These are phyloP conservation scores for Amblyjoppa fuscipennis DNA, from an alignment of 2,888 invertebrate species.

Conservation along the genomic window DNA sequence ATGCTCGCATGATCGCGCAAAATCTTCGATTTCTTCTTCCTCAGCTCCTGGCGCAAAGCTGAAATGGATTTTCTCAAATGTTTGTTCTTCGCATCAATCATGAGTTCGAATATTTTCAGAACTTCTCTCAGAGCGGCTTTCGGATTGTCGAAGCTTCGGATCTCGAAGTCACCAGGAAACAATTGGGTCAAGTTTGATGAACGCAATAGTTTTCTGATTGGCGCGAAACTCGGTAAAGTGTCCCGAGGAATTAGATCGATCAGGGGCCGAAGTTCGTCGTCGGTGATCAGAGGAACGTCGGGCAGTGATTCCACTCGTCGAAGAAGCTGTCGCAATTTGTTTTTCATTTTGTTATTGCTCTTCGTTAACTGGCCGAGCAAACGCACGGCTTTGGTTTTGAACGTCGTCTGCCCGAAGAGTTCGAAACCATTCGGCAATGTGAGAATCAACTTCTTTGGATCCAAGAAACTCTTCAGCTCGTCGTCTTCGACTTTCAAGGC, in stretches of 20 bases:
- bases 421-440: not conserved
- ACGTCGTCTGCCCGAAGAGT: not conserved
- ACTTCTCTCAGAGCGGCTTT: constrained; percentile 37
- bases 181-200: constrained; percentile 15
- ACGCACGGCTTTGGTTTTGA: not conserved
- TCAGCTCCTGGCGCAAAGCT: not conserved
- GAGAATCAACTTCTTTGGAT: not conserved
- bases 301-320: constrained; percentile 27
- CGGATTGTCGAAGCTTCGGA: not conserved
- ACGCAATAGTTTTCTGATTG: constrained; percentile 40
- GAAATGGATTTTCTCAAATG: not conserved
- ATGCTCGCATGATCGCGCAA: not conserved
- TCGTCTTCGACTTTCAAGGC: not conserved
- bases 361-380: not conserved
- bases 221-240: constrained; percentile 22
- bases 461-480: not conserved
- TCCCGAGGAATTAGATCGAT: constrained; percentile 34
- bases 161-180: constrained; percentile 48
- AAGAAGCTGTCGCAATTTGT: constrained; percentile 23
- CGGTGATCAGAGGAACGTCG: constrained; percentile 37
- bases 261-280: constrained; percentile 40
- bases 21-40: not conserved
- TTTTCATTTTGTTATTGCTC: not conserved
- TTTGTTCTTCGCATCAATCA: constrained; percentile 13
- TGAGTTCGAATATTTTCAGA: constrained; percentile 22